Percentiles rank a stretch among this genome's conserved stretches.
Conservation (phyloP, 2,113 vertebrate genomes). For the Zapus hudsonius region DNA sequence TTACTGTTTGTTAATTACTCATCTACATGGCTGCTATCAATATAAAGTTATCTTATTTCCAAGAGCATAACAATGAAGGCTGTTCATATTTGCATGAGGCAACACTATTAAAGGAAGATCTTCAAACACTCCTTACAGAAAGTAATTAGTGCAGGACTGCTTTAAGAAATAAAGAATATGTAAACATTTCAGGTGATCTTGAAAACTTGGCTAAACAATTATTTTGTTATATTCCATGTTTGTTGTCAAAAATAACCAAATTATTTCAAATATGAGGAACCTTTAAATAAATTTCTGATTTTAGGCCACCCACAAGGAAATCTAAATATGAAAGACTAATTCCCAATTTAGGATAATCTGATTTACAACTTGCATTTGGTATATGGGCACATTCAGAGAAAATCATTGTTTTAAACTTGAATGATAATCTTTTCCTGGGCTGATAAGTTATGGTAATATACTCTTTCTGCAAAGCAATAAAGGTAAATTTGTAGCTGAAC, state of each 20-base stretch:
- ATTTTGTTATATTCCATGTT: neutral
- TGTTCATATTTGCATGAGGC: neutral
- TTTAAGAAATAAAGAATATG: slow-evolving; percentile 24
- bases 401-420: neutral
- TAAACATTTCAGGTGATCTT: neutral
- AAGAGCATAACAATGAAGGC: neutral
- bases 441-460: too few relatives aligned
- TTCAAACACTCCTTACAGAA: neutral
- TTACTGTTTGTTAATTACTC: slow-evolving; percentile 48
- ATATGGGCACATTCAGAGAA: neutral
- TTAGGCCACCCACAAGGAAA: neutral
- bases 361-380: too few relatives aligned
- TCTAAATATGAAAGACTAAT: neutral
- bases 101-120: neutral
- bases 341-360: too few relatives aligned
- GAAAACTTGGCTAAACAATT: neutral
- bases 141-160: neutral
- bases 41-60: slow-evolving; percentile 15
- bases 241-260: neutral
- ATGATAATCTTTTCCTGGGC: neutral
- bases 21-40: neutral
- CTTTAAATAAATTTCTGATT: slow-evolving; percentile 23
- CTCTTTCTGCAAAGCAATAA: neutral
- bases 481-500: too few relatives aligned
- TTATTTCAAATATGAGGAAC: neutral